Evolutionary conservation across 2,113 vertebrate species (phyloP), one percentile per base, ranked within the genome.

Genomic region (Ceyx melanurus): DNA sequence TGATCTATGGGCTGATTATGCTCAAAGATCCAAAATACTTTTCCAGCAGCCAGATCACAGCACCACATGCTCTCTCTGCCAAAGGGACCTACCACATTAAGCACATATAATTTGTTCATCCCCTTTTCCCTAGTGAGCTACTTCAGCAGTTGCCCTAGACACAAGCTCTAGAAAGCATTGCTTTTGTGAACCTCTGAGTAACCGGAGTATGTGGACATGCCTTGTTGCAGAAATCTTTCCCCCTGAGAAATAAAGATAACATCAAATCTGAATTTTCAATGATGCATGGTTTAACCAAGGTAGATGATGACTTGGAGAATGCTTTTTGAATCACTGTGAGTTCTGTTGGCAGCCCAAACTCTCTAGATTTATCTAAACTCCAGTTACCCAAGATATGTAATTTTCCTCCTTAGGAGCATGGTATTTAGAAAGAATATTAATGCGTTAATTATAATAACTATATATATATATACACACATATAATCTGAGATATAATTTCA

Each of bases 401-500:
- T 85, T 80, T 40, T 64, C 31, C 10, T 37, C 22, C 46, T 80
- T 17, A 68, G 17, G 12, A 85, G 21, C 25, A 35, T 20, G 7
- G 19, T 15, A 45, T 62, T 51, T 75, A 40, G 40, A 26, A 79
- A 57, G 6, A 79, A 21, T 51, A 45, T 42, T 58, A 45, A 64
- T 53, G 43, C 31, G 3, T 22, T 80, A 75, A 54, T 26, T 81
- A 40, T 46, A n/a, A 56, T 43, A 68, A 48, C 46, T 75, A 46
- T n/a, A 54, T 37, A 37, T 37, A 37, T 37, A 37, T 15, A 61
- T 8, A 57, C 5, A 51, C 3, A 75, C 43, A 46, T 17, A 61
- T 50, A 88, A 86, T 85, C 65, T 56, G 62, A 86, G 77, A 58
- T 82, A 66, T 88, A 74, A 90, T 89, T 92, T 86, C 70, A 74